phyloP scores from a whole-genome alignment of 2,113 vertebrate genomes.

The Phylloscopus trochiloides region DNA sequence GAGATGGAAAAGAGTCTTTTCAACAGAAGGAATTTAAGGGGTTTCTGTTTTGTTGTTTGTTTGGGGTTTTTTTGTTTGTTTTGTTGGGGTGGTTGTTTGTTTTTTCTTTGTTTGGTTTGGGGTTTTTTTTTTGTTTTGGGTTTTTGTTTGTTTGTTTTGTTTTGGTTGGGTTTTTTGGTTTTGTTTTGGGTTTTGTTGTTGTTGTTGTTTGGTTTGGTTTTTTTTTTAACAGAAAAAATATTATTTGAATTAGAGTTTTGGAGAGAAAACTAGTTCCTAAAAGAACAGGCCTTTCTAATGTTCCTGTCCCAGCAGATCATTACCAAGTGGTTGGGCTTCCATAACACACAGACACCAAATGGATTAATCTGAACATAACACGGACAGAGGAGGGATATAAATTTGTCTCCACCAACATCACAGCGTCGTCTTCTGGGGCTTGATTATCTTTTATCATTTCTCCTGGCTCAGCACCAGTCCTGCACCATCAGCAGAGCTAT shows the following conservation, averaged over 20 bases:
- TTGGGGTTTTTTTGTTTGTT: too few species aligned
- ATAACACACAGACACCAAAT: not conserved
- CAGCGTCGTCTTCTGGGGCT: not conserved
- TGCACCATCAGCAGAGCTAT: constrained; percentile 26
- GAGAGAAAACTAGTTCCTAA: not conserved
- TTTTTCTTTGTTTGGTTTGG: too few species aligned
- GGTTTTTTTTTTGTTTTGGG: too few species aligned
- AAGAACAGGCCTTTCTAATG: not conserved
- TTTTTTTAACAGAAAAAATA: not conserved
- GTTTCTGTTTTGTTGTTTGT: too few species aligned
- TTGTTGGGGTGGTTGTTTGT: too few species aligned
- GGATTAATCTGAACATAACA: not conserved
- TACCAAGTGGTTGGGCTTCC: not conserved
- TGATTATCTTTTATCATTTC: not conserved
- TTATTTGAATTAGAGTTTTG: not conserved
- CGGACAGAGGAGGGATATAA: not conserved
- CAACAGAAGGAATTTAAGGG: not conserved
- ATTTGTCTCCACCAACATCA: not conserved
- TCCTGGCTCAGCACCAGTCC: constrained; percentile 30
- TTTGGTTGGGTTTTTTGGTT: too few species aligned
- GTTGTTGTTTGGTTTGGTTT: too few species aligned
- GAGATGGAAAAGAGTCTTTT: not conserved
- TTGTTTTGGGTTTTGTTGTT: too few species aligned
- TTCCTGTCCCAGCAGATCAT: not conserved
- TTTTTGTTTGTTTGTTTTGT: too few species aligned